These are phyloP conservation scores for Micromys minutus DNA, from an alignment of 2,113 vertebrate genomes.

Conservation along the genomic window DNA sequence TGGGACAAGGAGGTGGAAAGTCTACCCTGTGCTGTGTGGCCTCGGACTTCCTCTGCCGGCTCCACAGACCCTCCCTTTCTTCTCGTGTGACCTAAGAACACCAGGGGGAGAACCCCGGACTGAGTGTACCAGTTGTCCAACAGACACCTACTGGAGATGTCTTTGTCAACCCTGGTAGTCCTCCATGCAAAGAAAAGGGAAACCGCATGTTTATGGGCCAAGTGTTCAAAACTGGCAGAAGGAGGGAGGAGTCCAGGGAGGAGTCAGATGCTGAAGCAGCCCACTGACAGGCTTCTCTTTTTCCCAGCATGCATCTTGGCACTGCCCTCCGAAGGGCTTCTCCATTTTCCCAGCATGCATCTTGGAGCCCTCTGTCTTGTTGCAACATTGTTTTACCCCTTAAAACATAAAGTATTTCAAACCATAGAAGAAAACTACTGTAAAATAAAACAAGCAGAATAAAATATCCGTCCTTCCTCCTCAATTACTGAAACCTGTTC, in stretches of 20 bases:
- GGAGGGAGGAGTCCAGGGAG: not conserved
- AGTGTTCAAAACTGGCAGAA: not conserved
- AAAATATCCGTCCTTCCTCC: not conserved
- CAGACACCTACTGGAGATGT: accelerated
- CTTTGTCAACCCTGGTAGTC: accelerated
- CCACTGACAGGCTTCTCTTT: not conserved
- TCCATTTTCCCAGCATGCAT: no score
- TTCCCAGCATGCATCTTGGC: not conserved
- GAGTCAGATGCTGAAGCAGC: accelerated
- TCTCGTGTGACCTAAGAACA: no score
- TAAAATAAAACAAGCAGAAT: no score
- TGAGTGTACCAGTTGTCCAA: accelerated
- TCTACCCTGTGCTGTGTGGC: not conserved
- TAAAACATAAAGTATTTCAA: not conserved
- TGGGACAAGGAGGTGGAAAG: not conserved
- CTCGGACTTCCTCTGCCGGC: not conserved
- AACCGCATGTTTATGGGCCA: no score
- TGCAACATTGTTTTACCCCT: no score
- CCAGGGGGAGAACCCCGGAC: not conserved
- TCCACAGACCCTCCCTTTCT: not conserved
- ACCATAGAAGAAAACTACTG: not conserved
- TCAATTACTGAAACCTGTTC: not conserved
- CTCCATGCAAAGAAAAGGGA: not conserved
- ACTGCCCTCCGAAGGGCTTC: no score
- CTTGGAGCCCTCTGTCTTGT: no score